Percentiles rank a stretch among this genome's conserved stretches.
Conservation (phyloP, 1,140 invertebrate genomes). For the Anagrus nilaparvatae region DNA sequence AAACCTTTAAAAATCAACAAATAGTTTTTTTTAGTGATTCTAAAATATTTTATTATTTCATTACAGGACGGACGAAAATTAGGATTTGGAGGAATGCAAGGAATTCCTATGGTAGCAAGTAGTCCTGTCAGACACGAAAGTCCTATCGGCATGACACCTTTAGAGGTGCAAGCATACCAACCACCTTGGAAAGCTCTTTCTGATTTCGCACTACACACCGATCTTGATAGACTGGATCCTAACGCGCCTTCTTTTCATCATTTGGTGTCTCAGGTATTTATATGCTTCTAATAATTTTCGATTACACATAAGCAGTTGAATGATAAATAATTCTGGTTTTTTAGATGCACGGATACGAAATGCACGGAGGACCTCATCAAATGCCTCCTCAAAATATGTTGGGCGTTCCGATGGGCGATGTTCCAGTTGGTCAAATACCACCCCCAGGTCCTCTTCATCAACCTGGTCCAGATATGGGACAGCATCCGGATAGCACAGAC, state of each 20-base stretch:
- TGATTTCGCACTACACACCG: conserved; percentile 89
- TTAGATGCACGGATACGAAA: conserved; percentile 83
- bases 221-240: conserved; percentile 76
- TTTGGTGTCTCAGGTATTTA: conserved; percentile 80
- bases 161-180: conserved; percentile 92
- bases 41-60: too few relatives aligned
- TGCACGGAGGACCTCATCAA: conserved; percentile 44
- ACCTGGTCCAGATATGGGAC: conserved; percentile 38
- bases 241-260: conserved; percentile 89
- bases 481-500: conserved; percentile 72
- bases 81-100: conserved; percentile 84
- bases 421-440: conserved; percentile 26
- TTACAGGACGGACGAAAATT: conserved; percentile 83
- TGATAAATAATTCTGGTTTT: too few relatives aligned
- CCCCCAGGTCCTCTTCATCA: conserved; percentile 53
- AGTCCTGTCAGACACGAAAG: conserved; percentile 90
- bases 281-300: background rate
- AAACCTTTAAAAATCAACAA: too few relatives aligned
- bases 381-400: conserved; percentile 38
- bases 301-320: too few relatives aligned
- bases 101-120: conserved; percentile 93
- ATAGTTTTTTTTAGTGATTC: too few relatives aligned
- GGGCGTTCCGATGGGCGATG: conserved; percentile 33
- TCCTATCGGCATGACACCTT: conserved; percentile 70
- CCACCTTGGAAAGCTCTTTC: conserved; percentile 94